Conservation (phyloP, 2,888 invertebrate species). For the Platerodrilus igneus region DNA sequence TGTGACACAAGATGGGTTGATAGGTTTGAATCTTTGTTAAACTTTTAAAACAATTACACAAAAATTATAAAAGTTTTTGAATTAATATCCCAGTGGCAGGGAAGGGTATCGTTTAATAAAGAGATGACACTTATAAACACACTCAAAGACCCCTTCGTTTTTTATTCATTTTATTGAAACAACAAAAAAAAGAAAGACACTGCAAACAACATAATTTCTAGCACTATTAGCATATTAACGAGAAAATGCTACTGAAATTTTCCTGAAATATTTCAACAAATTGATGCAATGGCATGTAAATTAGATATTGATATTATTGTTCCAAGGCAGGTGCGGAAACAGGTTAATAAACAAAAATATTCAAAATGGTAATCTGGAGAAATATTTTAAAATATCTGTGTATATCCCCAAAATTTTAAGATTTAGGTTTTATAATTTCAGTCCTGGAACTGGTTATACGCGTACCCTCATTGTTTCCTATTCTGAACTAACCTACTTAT, state of each 20-base stretch:
- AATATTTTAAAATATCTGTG: background rate
- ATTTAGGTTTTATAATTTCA: no score
- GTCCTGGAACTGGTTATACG: no score
- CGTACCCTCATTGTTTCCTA: no score
- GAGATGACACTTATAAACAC: no score
- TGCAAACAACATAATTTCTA: no score
- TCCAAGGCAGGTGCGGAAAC: background rate
- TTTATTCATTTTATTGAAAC: no score
- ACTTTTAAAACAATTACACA: background rate
- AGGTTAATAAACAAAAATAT: background rate
- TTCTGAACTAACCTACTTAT: no score
- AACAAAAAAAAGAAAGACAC: no score
- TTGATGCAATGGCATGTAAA: background rate
- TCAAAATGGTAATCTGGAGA: background rate
- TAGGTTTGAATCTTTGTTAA: constrained; percentile 1
- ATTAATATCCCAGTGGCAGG: constrained; percentile 3
- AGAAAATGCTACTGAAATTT: no score
- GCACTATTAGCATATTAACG: no score
- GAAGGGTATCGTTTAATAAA: constrained; percentile 2
- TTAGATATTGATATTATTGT: background rate
- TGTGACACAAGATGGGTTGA: constrained; percentile 20
- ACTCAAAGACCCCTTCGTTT: no score
- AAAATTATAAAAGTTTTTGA: constrained; percentile 3
- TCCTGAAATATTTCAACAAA: constrained; percentile 1
- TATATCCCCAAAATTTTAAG: no score